Evolutionary conservation across 2,888 invertebrate species (phyloP).

Genomic region (Coecobrya sp.): DNA sequence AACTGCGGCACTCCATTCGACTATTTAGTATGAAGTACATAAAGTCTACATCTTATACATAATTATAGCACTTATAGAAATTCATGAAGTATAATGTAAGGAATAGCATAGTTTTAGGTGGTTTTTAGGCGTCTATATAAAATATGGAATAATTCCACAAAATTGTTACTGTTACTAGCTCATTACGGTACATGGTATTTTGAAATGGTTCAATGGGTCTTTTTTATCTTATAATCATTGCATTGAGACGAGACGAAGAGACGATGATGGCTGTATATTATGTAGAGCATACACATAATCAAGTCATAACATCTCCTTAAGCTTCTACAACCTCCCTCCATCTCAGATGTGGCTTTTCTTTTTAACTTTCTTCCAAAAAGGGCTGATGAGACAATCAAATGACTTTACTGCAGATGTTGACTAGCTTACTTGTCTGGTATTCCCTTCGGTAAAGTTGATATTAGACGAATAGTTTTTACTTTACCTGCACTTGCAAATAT

Average conservation of each 20-base stretch:
- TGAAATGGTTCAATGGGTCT: background rate
- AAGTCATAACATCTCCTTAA: background rate
- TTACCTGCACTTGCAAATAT: background rate
- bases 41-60: too few species aligned
- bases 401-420: background rate
- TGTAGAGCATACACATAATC: background rate
- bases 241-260: background rate
- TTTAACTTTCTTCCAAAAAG: background rate
- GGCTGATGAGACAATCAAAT: constrained; percentile 6
- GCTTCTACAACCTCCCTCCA: background rate
- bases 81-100: too few species aligned
- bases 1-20: background rate
- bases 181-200: background rate
- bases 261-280: background rate
- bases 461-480: background rate
- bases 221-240: background rate
- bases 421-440: background rate
- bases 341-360: background rate
- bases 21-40: too few species aligned
- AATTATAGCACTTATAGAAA: too few species aligned
- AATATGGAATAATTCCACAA: background rate
- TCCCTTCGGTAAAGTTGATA: background rate
- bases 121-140: background rate
- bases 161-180: background rate
- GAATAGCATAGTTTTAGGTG: too few species aligned